A percentile compares a stretch with the other conserved stretches of the same genome.
These are phyloP conservation scores for Protosalanx chinensis DNA, from an alignment of 2,797 vertebrate genomes.

Conservation along the genomic window DNA sequence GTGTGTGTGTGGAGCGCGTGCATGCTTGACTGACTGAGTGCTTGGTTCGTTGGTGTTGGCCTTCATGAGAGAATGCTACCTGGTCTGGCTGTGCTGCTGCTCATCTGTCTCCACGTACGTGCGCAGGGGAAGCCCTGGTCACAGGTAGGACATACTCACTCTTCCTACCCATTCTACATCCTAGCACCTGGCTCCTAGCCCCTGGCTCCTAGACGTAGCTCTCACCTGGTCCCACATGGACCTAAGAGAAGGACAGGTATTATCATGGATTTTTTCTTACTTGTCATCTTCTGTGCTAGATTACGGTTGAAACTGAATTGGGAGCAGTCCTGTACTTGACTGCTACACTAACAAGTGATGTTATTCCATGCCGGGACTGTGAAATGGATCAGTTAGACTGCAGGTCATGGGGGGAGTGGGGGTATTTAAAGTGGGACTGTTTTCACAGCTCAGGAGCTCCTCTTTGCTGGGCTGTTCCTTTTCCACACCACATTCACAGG, in stretches of 20 bases:
- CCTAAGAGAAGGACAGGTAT: neutral
- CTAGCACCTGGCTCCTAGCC: no score
- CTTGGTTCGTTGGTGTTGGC: constrained; percentile 33
- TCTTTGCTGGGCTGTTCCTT: constrained; percentile 53
- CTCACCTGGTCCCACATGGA: neutral
- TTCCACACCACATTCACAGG: constrained; percentile 54
- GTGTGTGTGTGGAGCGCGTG: constrained; percentile 32
- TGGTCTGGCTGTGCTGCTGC: constrained; percentile 66
- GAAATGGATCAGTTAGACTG: neutral
- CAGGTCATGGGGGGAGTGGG: constrained; percentile 38
- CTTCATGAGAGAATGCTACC: constrained; percentile 68
- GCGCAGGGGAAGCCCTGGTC: constrained; percentile 78
- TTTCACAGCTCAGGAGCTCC: constrained; percentile 46
- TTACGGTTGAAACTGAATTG: neutral
- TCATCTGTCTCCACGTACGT: constrained; percentile 81
- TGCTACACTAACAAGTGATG: neutral
- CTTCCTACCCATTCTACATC: constrained; percentile 16
- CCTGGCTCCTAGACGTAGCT: neutral
- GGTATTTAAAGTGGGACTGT: constrained; percentile 58
- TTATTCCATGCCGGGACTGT: neutral
- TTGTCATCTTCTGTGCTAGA: neutral
- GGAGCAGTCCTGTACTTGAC: neutral
- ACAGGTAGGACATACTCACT: constrained; percentile 81
- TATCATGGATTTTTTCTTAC: neutral
- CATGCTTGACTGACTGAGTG: constrained; percentile 36